Evolutionary conservation across 1,140 invertebrate genomes (phyloP).

Genomic region (Drosophila murphyi): DNA sequence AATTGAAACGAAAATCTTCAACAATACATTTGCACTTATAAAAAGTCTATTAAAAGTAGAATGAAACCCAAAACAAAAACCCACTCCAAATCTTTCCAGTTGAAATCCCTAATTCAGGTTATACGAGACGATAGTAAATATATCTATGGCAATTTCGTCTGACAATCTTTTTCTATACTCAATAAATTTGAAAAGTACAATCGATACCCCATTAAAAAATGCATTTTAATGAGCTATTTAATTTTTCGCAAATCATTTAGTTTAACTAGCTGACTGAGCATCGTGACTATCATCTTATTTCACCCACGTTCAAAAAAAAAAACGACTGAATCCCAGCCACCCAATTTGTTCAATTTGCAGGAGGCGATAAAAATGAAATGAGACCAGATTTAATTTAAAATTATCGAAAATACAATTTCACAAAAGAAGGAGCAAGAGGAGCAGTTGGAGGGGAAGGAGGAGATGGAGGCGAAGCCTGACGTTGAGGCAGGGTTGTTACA

Average conservation of each 20-base stretch:
- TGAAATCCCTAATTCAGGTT: too few relatives aligned
- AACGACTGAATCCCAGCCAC: slow-evolving; percentile 8
- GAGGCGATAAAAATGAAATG: slow-evolving; percentile 10
- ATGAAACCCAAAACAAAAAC: too few relatives aligned
- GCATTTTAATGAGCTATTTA: slow-evolving; percentile 31
- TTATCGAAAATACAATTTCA: slow-evolving; percentile 12
- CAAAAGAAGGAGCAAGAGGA: slow-evolving; percentile 12
- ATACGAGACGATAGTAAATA: neutral
- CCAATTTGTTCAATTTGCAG: slow-evolving; percentile 32
- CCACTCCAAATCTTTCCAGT: too few relatives aligned
- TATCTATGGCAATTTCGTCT: neutral
- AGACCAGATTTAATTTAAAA: slow-evolving; percentile 43
- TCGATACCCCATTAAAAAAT: slow-evolving; percentile 23
- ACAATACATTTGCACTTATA: too few relatives aligned
- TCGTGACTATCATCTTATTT: slow-evolving; percentile 43
- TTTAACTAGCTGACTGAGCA: slow-evolving; percentile 15
- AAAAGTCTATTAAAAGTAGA: too few relatives aligned
- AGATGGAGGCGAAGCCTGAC: neutral
- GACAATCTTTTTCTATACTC: neutral
- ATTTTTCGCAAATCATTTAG: slow-evolving; percentile 7
- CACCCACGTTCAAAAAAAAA: slow-evolving; percentile 22
- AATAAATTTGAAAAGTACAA: neutral
- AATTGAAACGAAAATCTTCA: too few relatives aligned
- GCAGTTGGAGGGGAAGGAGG: neutral
- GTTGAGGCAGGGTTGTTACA: slow-evolving; percentile 34